Base-by-base conservation (phyloP, 2,797 vertebrate genomes). In the Mycteria americana region DNA sequence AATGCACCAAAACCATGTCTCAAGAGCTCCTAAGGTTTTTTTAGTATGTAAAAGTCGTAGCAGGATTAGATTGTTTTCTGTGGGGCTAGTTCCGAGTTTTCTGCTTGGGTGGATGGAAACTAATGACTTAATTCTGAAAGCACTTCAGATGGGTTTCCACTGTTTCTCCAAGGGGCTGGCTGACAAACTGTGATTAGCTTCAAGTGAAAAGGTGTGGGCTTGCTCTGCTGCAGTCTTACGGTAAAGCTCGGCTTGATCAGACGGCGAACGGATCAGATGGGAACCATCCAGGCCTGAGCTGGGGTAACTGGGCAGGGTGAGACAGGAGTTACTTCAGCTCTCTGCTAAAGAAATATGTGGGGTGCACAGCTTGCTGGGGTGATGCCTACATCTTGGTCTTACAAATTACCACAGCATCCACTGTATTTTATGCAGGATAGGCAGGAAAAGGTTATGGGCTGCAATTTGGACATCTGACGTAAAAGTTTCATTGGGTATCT, bases 201-300 rank as follows among this genome's bases (percentile, higher is more conserved):
- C 30, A 69, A 11, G 13, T 57, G 22, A 57, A 68, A 68, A 53
- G 15, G 6, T 48, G n/a, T 68, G 39, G n/a, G 28, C 12, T 80
- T 70, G 24, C 50, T 89, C n/a, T 64, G 21, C 12, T 70, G 45
- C 25, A 77, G 48, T 22, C 53, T 65, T 53, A 27, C 5, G 31
- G 31, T 18, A 79, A 77, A 63, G 27, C 5, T 68, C 2, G 1
- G 2, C 46, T 68, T 88, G 16, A 37, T 60, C 18, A 67, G 31
- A 28, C 1, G 4, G 31, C 17, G n/a, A 70, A 53, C 0, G 4
- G 17, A 46, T 6, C 6, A 12, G 10, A 23, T 17, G 6, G 25
- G 14, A 87, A 2, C 6, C 17, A 37, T 30, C 18, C 10, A 27
- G 23, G 12, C 24, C 30, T 88, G 24, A 70, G 7, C 35, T 62